These are phyloP conservation scores for Piliocolobus tephrosceles DNA, from an alignment of 2,113 vertebrate genomes.

Conservation along the genomic window DNA sequence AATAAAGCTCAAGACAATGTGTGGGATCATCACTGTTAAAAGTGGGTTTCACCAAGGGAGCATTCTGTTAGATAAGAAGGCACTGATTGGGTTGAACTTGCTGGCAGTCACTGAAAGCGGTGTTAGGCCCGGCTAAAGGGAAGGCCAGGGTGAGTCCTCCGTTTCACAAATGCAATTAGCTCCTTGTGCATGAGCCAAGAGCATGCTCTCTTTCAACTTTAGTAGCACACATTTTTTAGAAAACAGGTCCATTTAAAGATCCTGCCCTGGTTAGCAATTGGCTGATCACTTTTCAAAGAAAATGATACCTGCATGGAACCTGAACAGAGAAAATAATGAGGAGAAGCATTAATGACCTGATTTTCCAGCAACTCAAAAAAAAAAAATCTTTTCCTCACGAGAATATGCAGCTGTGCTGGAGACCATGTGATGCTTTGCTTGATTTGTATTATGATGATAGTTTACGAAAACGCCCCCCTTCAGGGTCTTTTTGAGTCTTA, in stretches of 20 bases:
- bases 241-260: neutral
- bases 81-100: neutral
- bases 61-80: neutral
- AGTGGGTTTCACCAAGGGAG: neutral
- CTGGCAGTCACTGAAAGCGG: neutral
- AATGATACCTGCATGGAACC: neutral
- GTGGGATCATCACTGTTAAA: neutral
- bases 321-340: neutral
- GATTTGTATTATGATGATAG: neutral
- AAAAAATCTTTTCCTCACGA: conserved; percentile 1
- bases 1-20: neutral
- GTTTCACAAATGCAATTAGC: neutral
- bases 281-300: conserved; percentile 11
- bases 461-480: neutral
- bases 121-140: neutral
- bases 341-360: neutral
- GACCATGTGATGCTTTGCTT: neutral
- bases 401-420: neutral
- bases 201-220: neutral
- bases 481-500: neutral
- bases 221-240: neutral
- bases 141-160: neutral
- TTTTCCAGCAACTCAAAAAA: conserved; percentile 2
- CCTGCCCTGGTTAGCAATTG: neutral
- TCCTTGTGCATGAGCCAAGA: neutral